These are phyloP conservation scores for Cerceris rybyensis DNA, from an alignment of 2,888 invertebrate genomes.

Conservation along the genomic window DNA sequence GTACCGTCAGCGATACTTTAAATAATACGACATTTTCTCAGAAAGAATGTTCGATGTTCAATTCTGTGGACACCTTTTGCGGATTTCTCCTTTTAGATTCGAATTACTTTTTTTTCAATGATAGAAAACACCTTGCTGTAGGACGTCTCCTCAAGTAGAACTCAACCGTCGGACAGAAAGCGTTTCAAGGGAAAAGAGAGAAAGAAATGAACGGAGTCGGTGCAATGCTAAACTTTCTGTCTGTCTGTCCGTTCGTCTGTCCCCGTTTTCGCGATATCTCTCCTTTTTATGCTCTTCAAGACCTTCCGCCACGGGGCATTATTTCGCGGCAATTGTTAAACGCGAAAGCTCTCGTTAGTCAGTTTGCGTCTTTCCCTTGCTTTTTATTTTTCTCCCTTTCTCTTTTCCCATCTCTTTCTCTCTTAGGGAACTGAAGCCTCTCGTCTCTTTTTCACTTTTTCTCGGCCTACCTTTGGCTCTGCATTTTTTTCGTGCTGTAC, in stretches of 20 bases:
- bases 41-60: slow-evolving; percentile 32
- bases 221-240: slow-evolving; percentile 18
- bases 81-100: slow-evolving; percentile 12
- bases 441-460: neutral
- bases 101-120: neutral
- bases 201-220: neutral
- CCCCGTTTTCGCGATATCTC: slow-evolving; percentile 30
- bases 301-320: slow-evolving; percentile 21
- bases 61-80: slow-evolving; percentile 30
- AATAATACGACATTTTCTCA: neutral
- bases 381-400: neutral
- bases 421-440: neutral
- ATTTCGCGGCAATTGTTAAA: slow-evolving; percentile 31
- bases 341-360: slow-evolving; percentile 37
- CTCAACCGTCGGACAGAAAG: neutral
- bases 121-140: neutral
- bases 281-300: slow-evolving; percentile 21
- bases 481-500: neutral
- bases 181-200: neutral
- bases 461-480: neutral
- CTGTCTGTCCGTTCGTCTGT: slow-evolving; percentile 12
- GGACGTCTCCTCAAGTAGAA: too few relatives aligned
- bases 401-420: neutral
- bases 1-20: slow-evolving; percentile 9
- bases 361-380: slow-evolving; percentile 9